Evolutionary conservation across 2,113 vertebrate species (phyloP).

Genomic region (Rhizomys pruinosus): DNA sequence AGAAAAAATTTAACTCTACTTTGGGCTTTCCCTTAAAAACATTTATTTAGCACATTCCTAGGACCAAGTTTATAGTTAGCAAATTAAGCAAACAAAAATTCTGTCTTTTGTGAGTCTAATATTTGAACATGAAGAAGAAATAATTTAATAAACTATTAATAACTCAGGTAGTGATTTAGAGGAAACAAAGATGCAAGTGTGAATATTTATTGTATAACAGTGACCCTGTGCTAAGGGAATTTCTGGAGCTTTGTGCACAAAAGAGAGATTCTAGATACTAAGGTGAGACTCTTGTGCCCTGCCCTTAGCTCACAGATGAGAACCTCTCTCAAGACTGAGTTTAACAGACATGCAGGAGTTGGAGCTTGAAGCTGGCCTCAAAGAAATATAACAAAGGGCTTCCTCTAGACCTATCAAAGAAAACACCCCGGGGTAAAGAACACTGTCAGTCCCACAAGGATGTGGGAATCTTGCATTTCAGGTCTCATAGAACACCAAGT

Average conservation of each 20-base stretch:
- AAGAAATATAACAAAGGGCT: too few relatives aligned
- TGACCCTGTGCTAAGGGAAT: not conserved
- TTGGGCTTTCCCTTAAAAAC: not conserved
- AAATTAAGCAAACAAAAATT: slow-evolving; percentile 3
- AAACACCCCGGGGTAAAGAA: not conserved
- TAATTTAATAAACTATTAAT: too few relatives aligned
- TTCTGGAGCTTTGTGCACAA: not conserved
- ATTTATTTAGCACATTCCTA: not conserved
- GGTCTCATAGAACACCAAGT: not conserved
- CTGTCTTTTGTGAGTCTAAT: not conserved
- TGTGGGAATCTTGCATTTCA: not conserved
- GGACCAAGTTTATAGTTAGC: not conserved
- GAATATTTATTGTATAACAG: not conserved
- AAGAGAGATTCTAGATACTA: too few relatives aligned
- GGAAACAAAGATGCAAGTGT: not conserved
- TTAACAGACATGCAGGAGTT: too few relatives aligned
- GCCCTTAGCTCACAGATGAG: too few relatives aligned
- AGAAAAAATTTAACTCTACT: not conserved
- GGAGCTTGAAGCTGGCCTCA: too few relatives aligned
- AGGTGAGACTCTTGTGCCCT: too few relatives aligned
- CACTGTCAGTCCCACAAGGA: not conserved
- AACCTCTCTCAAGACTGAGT: too few relatives aligned
- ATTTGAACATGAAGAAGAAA: too few relatives aligned
- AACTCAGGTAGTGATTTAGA: not conserved
- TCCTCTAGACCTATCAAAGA: too few relatives aligned